These are phyloP conservation scores for Stegodyphus mimosarum DNA, from an alignment of 1,140 invertebrate species.

Conservation along the genomic window DNA sequence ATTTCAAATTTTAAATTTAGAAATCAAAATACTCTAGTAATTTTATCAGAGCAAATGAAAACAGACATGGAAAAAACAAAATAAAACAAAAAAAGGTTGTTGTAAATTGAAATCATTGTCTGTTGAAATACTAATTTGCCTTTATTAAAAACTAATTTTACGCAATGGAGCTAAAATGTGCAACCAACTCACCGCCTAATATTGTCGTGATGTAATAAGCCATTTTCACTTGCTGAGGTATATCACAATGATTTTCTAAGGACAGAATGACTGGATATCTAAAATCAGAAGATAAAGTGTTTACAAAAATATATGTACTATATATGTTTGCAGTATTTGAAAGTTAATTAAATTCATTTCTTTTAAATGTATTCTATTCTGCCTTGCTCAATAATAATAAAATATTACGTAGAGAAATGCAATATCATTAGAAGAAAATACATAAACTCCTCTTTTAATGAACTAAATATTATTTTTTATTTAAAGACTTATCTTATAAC, in stretches of 20 bases:
- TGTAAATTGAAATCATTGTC: conserved; percentile 57
- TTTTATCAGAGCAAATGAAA: background rate
- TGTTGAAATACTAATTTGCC: background rate
- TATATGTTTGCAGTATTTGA: background rate
- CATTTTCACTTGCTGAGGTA: conserved; percentile 93
- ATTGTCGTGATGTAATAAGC: conserved; percentile 70
- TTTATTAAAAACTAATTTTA: too few relatives aligned
- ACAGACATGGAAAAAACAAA: background rate
- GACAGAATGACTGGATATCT: conserved; percentile 91
- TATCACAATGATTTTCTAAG: conserved; percentile 96
- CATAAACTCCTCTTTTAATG: background rate
- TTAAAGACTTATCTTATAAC: too few relatives aligned
- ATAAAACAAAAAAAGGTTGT: background rate
- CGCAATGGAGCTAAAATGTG: too few relatives aligned
- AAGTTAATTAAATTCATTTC: background rate
- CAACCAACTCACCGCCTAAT: conserved; percentile 55
- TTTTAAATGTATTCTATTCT: background rate
- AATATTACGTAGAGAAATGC: background rate
- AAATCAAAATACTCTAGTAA: background rate
- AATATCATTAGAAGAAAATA: background rate
- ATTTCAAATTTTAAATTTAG: background rate
- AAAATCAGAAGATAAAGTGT: background rate
- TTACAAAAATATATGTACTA: background rate
- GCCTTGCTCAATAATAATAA: background rate
- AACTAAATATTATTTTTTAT: background rate